phyloP scores from a whole-genome alignment of 2,888 invertebrate genomes.

The Gortyna flavago region DNA sequence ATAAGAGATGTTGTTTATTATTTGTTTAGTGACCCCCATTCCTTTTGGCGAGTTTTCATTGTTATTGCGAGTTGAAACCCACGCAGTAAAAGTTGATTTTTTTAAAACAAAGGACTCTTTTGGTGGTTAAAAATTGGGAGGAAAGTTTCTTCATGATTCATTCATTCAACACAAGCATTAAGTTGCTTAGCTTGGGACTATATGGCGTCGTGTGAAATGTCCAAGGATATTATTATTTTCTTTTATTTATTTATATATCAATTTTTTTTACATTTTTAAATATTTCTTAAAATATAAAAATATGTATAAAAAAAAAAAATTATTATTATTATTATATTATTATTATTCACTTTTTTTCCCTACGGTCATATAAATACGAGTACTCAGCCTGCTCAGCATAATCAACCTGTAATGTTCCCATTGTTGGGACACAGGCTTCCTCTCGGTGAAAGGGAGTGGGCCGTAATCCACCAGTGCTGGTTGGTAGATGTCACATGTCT shows the following conservation, averaged over 20 bases:
- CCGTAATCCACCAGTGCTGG: neutral
- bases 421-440: neutral
- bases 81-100: conserved; percentile 16
- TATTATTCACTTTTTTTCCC: neutral
- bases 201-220: too few species aligned
- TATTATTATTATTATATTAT: too few species aligned
- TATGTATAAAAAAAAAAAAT: too few species aligned
- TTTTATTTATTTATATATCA: too few species aligned
- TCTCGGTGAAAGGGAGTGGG: too few species aligned
- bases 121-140: neutral
- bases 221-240: too few species aligned
- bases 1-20: conserved; percentile 66
- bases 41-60: conserved; percentile 50
- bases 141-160: neutral
- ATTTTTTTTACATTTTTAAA: too few species aligned
- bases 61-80: conserved; percentile 40
- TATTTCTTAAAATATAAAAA: too few species aligned
- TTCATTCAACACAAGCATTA: too few species aligned
- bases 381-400: neutral
- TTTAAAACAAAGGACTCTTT: conserved; percentile 17
- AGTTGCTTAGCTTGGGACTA: too few species aligned
- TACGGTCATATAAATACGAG: neutral
- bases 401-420: too few species aligned
- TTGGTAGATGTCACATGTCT: neutral
- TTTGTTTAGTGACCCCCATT: conserved; percentile 53